These are phyloP conservation scores for Anoncus sp. DNA, from an alignment of 2,888 invertebrate species.

Conservation along the genomic window DNA sequence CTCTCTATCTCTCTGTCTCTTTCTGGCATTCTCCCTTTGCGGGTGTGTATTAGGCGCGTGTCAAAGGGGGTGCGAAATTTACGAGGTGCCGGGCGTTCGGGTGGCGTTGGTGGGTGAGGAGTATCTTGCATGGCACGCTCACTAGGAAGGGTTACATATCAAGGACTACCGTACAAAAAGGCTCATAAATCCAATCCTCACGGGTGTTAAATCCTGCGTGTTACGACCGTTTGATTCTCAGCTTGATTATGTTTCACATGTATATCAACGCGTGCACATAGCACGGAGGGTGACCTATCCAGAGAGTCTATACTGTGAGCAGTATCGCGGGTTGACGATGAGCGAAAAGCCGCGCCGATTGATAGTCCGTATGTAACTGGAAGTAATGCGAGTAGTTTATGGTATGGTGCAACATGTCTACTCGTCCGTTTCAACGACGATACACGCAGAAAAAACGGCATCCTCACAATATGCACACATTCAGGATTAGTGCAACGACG, in stretches of 20 bases:
- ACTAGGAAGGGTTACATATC: conserved; percentile 14
- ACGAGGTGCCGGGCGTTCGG: conserved; percentile 71
- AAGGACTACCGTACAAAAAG: conserved; percentile 1
- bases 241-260: no score
- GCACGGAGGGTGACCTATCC: conserved; percentile 4
- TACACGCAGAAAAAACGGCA: background rate
- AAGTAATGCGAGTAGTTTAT: conserved; percentile 70
- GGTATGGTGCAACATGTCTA: conserved; percentile 68
- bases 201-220: no score
- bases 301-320: conserved; percentile 6
- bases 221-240: conserved; percentile 8
- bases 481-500: no score
- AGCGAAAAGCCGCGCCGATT: conserved; percentile 72
- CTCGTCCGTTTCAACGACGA: conserved; percentile 56
- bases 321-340: no score
- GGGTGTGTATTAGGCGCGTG: conserved; percentile 78
- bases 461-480: no score
- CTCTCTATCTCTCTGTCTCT: conserved; percentile 47
- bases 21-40: conserved; percentile 63
- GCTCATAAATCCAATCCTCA: background rate
- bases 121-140: conserved; percentile 57
- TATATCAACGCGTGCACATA: no score
- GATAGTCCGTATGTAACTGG: conserved; percentile 71
- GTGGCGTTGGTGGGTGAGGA: background rate
- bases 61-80: conserved; percentile 81